These are phyloP conservation scores for Meta bourneti DNA, from an alignment of 2,888 invertebrate genomes.

Conservation along the genomic window DNA sequence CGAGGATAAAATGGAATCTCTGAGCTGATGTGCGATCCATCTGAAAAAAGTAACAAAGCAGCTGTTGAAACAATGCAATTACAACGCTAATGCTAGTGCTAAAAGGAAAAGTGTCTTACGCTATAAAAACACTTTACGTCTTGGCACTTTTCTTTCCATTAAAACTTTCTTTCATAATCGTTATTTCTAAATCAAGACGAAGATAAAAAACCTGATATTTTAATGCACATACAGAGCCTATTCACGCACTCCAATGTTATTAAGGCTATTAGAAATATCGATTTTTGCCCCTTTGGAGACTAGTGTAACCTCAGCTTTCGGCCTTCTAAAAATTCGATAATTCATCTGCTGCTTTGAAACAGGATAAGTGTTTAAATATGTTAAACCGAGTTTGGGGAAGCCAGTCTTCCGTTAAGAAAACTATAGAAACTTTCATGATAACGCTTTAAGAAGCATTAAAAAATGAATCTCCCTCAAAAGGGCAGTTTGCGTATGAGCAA, in stretches of 20 bases:
- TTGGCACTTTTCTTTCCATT: slow-evolving; percentile 34
- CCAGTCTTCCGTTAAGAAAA: slow-evolving; percentile 69
- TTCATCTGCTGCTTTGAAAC: slow-evolving; percentile 71
- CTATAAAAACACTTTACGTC: slow-evolving; percentile 65
- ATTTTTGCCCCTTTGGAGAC: slow-evolving; percentile 62
- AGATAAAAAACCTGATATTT: slow-evolving; percentile 63
- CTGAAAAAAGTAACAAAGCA: slow-evolving; percentile 58
- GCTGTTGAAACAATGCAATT: slow-evolving; percentile 71
- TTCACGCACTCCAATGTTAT: slow-evolving; percentile 57
- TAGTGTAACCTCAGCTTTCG: slow-evolving; percentile 53
- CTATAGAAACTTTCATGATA: slow-evolving; percentile 45
- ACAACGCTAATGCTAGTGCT: slow-evolving; percentile 68
- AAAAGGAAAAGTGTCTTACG: slow-evolving; percentile 53
- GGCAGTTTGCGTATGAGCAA: slow-evolving; percentile 57
- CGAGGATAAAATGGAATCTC: slow-evolving; percentile 21
- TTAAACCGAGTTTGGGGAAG: slow-evolving; percentile 64
- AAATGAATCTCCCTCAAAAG: slow-evolving; percentile 58
- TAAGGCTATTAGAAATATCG: slow-evolving; percentile 74
- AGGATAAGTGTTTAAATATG: slow-evolving; percentile 74
- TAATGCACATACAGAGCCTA: slow-evolving; percentile 63
- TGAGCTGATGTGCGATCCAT: slow-evolving; percentile 29
- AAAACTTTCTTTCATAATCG: slow-evolving; percentile 56
- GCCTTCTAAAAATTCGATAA: slow-evolving; percentile 71
- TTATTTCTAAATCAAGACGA: slow-evolving; percentile 73
- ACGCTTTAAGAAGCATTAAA: slow-evolving; percentile 71